phyloP scores from a whole-genome alignment of 1,140 invertebrate species.

The Coelopa frigida region DNA sequence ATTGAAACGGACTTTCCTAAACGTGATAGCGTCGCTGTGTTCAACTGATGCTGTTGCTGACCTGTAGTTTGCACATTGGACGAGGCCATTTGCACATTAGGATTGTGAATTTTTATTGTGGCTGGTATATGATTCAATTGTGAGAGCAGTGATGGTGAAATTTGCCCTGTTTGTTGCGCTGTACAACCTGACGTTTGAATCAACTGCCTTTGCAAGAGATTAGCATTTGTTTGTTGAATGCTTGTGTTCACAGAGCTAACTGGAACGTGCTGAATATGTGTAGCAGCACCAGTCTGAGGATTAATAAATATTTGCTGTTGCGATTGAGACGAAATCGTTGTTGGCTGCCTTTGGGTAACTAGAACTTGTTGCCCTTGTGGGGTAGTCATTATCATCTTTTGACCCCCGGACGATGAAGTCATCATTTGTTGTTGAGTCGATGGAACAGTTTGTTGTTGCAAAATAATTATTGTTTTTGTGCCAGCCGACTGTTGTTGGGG shows the following conservation, averaged over 20 bases:
- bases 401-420: slow-evolving; percentile 26
- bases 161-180: slow-evolving; percentile 25
- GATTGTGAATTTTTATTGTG: slow-evolving; percentile 40
- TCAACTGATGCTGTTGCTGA: slow-evolving; percentile 18
- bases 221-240: slow-evolving; percentile 15
- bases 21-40: slow-evolving; percentile 15
- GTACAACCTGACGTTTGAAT: slow-evolving; percentile 16
- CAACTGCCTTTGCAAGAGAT: slow-evolving; percentile 13
- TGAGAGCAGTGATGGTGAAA: slow-evolving; percentile 33
- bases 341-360: slow-evolving; percentile 47
- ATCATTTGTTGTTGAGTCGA: slow-evolving; percentile 29
- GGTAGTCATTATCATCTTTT: slow-evolving; percentile 58
- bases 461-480: slow-evolving; percentile 64
- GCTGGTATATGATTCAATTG: slow-evolving; percentile 41
- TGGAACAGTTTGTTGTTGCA: slow-evolving; percentile 54
- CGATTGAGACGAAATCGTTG: slow-evolving; percentile 7
- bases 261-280: slow-evolving; percentile 16
- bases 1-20: slow-evolving; percentile 12
- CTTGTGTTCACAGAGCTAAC: slow-evolving; percentile 14
- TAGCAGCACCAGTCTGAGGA: slow-evolving; percentile 24
- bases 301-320: slow-evolving; percentile 38
- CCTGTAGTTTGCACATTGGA: neutral
- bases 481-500: slow-evolving; percentile 49
- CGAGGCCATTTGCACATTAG: slow-evolving; percentile 23
- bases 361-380: slow-evolving; percentile 59